A percentile compares a stretch with the other conserved stretches of the same genome.
phyloP scores from a whole-genome alignment of 1,140 invertebrate genomes.

The Cryptotermes secundus region DNA sequence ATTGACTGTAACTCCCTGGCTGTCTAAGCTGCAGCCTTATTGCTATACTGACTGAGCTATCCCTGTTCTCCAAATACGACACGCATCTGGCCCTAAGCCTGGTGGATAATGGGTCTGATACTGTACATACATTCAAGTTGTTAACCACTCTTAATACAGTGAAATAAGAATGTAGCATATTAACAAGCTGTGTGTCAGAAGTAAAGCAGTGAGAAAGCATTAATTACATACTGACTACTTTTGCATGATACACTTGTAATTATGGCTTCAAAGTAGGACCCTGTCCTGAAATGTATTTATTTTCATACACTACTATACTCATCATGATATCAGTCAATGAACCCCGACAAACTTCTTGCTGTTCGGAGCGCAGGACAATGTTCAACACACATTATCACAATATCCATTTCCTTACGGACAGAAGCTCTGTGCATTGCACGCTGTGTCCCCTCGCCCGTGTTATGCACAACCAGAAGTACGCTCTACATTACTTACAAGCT shows the following conservation, averaged over 20 bases:
- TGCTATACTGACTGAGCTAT: too few species aligned
- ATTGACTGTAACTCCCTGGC: too few species aligned
- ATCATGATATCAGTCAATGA: background rate
- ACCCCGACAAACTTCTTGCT: background rate
- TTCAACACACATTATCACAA: background rate
- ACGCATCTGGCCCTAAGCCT: too few species aligned
- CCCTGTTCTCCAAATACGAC: too few species aligned
- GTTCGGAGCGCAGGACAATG: background rate
- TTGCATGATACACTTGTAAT: background rate
- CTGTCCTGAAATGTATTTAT: background rate
- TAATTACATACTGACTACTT: slow-evolving; percentile 16
- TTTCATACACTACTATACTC: background rate
- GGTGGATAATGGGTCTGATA: too few species aligned
- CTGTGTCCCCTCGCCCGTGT: background rate
- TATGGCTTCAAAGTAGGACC: background rate
- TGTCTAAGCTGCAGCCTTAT: too few species aligned
- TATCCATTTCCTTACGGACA: background rate
- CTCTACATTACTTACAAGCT: background rate
- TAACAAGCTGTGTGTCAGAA: background rate
- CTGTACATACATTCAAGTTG: background rate
- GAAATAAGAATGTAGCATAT: background rate
- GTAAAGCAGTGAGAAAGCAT: background rate
- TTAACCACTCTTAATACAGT: background rate
- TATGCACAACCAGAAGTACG: too few species aligned
- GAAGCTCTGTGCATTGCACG: background rate